Conservation (phyloP, 2,888 invertebrate species). For the Apodemia duryi region DNA sequence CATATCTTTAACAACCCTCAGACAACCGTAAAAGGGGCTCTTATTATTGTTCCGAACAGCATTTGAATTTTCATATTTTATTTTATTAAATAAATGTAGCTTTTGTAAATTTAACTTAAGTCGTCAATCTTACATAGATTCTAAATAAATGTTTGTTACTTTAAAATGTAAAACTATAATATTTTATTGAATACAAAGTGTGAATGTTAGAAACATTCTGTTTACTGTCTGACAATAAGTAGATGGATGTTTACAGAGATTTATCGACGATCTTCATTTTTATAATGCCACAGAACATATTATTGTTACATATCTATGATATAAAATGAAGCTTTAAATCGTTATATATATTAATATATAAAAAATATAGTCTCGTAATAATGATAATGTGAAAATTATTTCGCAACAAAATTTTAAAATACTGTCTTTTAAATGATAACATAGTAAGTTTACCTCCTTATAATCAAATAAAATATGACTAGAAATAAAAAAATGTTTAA, state of each 20-base stretch:
- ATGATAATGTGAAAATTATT: not conserved
- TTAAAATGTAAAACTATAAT: conserved; percentile 1
- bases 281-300: not conserved
- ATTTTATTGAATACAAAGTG: conserved; percentile 28
- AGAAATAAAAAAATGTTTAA: not conserved
- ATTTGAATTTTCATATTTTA: too few relatives aligned
- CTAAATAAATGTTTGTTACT: not conserved
- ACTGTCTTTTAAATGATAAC: conserved; percentile 6
- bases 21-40: too few relatives aligned
- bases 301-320: conserved; percentile 47
- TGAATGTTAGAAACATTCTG: conserved; percentile 58
- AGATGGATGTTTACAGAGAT: conserved; percentile 43
- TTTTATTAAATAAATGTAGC: too few relatives aligned
- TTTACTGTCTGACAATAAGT: conserved; percentile 71
- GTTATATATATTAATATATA: conserved; percentile 49
- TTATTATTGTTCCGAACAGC: too few relatives aligned
- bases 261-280: not conserved
- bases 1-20: too few relatives aligned
- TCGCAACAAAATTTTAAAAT: conserved; percentile 27
- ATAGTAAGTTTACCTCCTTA: not conserved
- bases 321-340: conserved; percentile 74
- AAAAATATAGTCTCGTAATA: conserved; percentile 34
- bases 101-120: not conserved
- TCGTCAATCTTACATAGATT: not conserved
- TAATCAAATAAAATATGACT: not conserved